Conservation (phyloP, 2,113 vertebrate genomes). For the Pteruthius melanotis region DNA sequence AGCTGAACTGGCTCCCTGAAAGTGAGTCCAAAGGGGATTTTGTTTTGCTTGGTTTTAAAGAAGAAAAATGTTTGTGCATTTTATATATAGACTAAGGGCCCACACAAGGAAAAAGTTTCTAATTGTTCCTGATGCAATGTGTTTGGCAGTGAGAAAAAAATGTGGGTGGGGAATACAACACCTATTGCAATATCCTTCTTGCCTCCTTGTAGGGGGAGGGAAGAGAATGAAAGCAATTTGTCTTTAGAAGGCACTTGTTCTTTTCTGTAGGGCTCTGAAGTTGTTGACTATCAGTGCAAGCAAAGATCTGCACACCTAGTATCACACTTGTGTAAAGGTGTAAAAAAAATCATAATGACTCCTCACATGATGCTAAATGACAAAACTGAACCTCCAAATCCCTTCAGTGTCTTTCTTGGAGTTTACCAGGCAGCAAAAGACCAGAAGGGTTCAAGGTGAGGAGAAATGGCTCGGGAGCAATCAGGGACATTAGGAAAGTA, state of each 20-base stretch:
- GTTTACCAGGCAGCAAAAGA: neutral
- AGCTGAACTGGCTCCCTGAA: neutral
- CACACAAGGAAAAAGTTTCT: neutral
- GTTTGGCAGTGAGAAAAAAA: constrained; percentile 43
- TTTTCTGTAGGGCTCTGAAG: neutral
- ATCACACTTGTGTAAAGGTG: neutral
- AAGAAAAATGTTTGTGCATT: neutral
- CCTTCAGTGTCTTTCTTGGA: neutral
- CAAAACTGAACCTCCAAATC: neutral
- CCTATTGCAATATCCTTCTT: constrained; percentile 36
- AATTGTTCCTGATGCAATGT: constrained; percentile 34
- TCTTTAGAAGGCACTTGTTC: neutral
- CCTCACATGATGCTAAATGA: neutral
- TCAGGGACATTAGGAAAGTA: neutral
- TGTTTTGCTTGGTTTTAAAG: neutral
- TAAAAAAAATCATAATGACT: neutral
- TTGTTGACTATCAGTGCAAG: neutral
- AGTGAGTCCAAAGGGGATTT: neutral
- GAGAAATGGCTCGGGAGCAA: neutral
- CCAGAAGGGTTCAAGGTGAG: neutral
- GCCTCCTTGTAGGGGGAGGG: neutral
- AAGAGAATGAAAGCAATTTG: neutral
- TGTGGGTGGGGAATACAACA: constrained; percentile 26
- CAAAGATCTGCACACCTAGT: neutral
- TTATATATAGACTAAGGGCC: neutral